These are phyloP conservation scores for Oreochromis niloticus DNA, from an alignment of 2,113 vertebrate genomes.

Conservation along the genomic window DNA sequence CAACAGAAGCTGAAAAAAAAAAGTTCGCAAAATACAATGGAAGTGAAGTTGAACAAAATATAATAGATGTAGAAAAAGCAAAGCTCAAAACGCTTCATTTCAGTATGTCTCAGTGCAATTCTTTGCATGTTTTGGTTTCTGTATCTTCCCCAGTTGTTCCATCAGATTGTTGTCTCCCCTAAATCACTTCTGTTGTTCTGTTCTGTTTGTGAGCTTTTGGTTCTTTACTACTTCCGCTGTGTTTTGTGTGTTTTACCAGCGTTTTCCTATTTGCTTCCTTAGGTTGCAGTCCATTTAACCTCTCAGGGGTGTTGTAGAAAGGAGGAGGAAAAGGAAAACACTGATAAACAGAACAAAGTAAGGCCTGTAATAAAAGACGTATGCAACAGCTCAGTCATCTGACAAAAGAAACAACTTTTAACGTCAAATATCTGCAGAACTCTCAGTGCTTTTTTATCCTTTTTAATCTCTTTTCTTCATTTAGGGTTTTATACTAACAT, in stretches of 20 bases:
- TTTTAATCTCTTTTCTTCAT: neutral
- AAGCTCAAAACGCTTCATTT: neutral
- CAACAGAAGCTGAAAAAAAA: too few relatives aligned
- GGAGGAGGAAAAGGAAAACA: neutral
- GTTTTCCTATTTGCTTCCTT: neutral
- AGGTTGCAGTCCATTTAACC: neutral
- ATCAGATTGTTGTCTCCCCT: neutral
- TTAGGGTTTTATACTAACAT: neutral
- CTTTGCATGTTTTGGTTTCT: neutral
- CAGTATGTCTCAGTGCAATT: neutral
- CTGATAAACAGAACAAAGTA: neutral
- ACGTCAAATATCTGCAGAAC: neutral
- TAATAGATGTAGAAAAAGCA: neutral
- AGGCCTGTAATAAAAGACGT: neutral
- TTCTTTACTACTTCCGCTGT: neutral
- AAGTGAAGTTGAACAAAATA: neutral
- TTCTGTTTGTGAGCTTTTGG: neutral
- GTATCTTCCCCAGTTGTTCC: neutral
- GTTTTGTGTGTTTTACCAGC: neutral
- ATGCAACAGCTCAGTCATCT: neutral
- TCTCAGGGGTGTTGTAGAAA: neutral
- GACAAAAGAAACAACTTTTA: neutral
- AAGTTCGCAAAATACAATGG: neutral
- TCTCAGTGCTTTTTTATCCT: neutral
- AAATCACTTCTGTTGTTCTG: neutral